Percentiles rank a stretch among this genome's conserved stretches.
phyloP scores from a whole-genome alignment of 1,140 invertebrate species.

The Ectropis grisescens region DNA sequence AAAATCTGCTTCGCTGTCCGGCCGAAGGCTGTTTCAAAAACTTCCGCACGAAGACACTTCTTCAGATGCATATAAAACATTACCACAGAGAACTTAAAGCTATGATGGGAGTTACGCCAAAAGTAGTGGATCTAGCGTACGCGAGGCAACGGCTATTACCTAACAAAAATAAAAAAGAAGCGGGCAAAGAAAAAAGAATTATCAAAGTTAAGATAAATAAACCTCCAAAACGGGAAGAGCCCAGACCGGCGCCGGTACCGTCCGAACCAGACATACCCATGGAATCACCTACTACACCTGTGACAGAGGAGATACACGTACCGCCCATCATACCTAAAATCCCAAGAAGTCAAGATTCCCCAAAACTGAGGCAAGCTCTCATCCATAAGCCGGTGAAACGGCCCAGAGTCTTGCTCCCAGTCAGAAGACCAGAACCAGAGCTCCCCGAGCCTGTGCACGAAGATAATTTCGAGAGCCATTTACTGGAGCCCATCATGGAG shows the following conservation, averaged over 20 bases:
- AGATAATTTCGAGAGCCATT: constrained; percentile 8
- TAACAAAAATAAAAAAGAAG: no score
- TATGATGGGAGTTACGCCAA: constrained; percentile 82
- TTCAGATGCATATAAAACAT: constrained; percentile 93
- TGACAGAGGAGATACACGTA: not conserved
- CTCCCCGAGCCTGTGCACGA: constrained; percentile 10
- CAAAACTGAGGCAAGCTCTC: constrained; percentile 46
- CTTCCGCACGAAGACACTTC: constrained; percentile 89
- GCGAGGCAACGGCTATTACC: constrained; percentile 71
- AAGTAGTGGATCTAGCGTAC: constrained; percentile 87
- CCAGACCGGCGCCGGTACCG: constrained; percentile 14
- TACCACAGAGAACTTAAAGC: constrained; percentile 87
- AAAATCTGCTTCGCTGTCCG: constrained; percentile 83
- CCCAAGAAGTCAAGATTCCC: constrained; percentile 39
- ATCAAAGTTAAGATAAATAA: constrained; percentile 39
- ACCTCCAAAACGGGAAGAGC: constrained; percentile 27
- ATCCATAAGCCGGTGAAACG: constrained; percentile 40
- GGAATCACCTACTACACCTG: constrained; percentile 3
- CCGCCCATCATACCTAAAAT: constrained; percentile 3
- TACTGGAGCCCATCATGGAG: constrained; percentile 5
- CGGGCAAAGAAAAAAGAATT: constrained; percentile 17
- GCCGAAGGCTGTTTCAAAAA: constrained; percentile 88
- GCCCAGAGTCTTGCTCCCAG: constrained; percentile 43
- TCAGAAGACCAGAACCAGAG: constrained; percentile 29
- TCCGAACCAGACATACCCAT: constrained; percentile 1